Evolutionary conservation across 2,888 invertebrate genomes (phyloP), one percentile per base, ranked within the genome.

Genomic region (Germaria angustata): DNA sequence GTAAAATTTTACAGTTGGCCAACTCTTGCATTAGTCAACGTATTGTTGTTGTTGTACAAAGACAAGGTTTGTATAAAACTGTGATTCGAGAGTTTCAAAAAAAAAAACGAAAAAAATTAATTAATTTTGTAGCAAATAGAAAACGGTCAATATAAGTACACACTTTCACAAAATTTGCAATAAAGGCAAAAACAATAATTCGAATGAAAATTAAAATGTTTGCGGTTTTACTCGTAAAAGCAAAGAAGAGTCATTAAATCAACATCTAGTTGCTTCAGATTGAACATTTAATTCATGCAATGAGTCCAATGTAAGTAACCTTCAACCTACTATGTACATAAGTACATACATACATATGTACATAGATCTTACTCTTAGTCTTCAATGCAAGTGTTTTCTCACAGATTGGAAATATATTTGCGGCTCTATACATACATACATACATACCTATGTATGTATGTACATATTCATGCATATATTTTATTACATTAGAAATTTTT

Each of bases 1-100:
- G 69, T 68, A 51, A 68, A 73, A 66, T 80, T 80, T 80, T 80
- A 80, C 72, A 80, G 66, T 80, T 80, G 79, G 72, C 72, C 79
- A 73, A 66, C 51, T 79, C 51, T 72, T 57, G 72, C 51, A n/a
- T n/a, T 65, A 80, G 59, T 80, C 51, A 73, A 28, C 20, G 28
- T 6, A 28, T 28, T 28, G 28, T 28, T 5, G 28, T 28, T 3
- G 28, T 20, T 46, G 69, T 28, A 63, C 22, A 66, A 34, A 4
- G 8, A 51, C 20, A 76, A 34, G 22, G 57, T 65, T 34, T 65
- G 15, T 41, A 15, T 32, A 22, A 49, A 39, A 66, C 24, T 63
- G 49, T 49, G 63, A 66, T 34, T 66, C n/a, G 34, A 72, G 49
- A 49, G 65, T 41, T 66, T 17, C 51, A 65, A 2, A 65, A 65